Evolutionary conservation across 2,113 vertebrate genomes (phyloP), one percentile per base, ranked within the genome.

Genomic region (Nettapus auritus): DNA sequence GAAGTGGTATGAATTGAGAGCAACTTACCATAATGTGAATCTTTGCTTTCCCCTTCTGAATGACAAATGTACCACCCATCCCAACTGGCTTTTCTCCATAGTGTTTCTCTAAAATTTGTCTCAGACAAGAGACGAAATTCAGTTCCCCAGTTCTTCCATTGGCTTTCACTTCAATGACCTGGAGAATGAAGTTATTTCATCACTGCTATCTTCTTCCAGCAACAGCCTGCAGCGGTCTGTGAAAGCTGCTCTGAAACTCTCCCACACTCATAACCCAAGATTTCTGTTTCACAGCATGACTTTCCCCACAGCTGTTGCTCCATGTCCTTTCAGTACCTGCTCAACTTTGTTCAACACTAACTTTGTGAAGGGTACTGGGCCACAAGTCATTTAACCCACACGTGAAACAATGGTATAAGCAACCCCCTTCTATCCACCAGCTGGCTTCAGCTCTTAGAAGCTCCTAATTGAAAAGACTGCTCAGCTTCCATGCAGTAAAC

Each of bases 41-140:
- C 97, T 99, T 99, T 67, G 98, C 99, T 97, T 99, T 99, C 73
- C 99, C 99, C 79, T 99, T 99, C 96, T 99, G 98, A 95, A 99
- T 98, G 83, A 99, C 14, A 88, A 99, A 99, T 0, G 99, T 99
- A 33, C 99, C 99, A 44, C 99, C 99, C 94, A 99, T 98, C 25
- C 99, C 99, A 82, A 99, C 96, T 31, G 98, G 98, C 91, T 99
- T 99, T 86, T 99, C 98, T 69, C 98, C 98, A 94, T 99, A 99
- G 62, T 97, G 98, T 46, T 96, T 97, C 92, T 98, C 98, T 64
- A 99, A 97, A 76, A 98, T 97, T 89, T 98, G 98, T 95, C 99
- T 99, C 98, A 99, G 97, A 70, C 98, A 98, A 18, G 98, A 98
- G 89, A 99, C 99, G 59, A 99, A 98, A 87, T 99, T 99, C 91